phyloP scores from a whole-genome alignment of 2,113 vertebrate species.

The Aplodontia rufa region DNA sequence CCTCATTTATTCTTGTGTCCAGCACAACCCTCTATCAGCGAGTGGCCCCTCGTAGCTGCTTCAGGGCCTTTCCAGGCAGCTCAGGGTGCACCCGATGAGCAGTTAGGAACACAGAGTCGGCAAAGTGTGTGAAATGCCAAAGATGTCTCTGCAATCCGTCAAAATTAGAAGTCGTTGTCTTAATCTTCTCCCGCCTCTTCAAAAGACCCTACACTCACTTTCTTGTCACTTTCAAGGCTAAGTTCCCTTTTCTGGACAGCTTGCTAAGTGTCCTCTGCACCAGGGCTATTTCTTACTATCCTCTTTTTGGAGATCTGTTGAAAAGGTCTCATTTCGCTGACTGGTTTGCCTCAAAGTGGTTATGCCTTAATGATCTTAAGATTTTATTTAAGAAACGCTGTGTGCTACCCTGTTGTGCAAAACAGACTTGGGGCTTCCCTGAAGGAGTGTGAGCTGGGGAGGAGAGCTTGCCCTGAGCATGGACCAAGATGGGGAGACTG shows the following conservation, averaged over 20 bases:
- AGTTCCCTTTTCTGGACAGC: not conserved
- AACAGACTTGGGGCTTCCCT: not conserved
- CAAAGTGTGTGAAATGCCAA: not conserved
- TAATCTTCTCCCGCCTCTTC: not conserved
- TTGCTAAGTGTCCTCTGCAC: not conserved
- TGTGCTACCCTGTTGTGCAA: not conserved
- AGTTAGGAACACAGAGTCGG: not conserved
- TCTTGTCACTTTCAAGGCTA: not conserved
- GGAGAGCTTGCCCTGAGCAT: not conserved
- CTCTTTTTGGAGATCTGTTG: not conserved
- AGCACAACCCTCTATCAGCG: not conserved
- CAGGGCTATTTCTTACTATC: not conserved
- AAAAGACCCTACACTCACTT: not conserved
- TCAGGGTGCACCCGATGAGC: not conserved
- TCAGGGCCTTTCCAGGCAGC: not conserved
- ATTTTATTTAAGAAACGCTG: not conserved
- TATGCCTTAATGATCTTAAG: conserved; percentile 4
- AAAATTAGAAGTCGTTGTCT: not conserved
- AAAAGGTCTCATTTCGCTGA: not conserved
- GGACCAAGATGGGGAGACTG: not conserved
- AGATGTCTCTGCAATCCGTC: not conserved
- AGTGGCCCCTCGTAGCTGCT: not conserved
- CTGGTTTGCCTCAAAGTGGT: not conserved
- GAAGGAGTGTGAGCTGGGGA: not conserved
- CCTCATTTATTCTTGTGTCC: conserved; percentile 23